A percentile compares a stretch with the other conserved stretches of the same genome.
Evolutionary conservation across 2,113 vertebrate genomes (phyloP).

Genomic region (Oophaga pumilio): DNA sequence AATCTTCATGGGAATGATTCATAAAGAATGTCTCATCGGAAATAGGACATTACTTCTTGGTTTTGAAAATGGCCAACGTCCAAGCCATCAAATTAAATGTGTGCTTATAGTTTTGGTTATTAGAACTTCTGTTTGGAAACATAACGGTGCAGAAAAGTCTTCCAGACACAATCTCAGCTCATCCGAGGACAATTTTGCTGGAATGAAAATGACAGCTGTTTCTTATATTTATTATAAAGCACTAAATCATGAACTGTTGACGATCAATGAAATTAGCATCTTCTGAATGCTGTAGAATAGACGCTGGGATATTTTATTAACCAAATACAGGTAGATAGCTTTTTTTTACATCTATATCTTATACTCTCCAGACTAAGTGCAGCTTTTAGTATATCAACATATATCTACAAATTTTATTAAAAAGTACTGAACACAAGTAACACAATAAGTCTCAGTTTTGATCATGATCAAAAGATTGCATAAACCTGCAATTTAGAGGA

Average conservation of each 20-base stretch:
- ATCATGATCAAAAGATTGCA: neutral
- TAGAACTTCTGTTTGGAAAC: conserved; percentile 55
- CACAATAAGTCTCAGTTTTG: neutral
- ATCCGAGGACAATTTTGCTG: conserved; percentile 32
- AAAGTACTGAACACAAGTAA: neutral
- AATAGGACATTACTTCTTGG: conserved; percentile 33
- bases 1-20: conserved; percentile 24
- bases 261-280: conserved; percentile 39
- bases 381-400: neutral
- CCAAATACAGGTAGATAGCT: neutral
- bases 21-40: conserved; percentile 35
- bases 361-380: neutral
- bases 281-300: neutral
- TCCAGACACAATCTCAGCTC: conserved; percentile 33
- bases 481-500: neutral
- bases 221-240: conserved; percentile 36
- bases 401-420: neutral
- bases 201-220: conserved; percentile 45
- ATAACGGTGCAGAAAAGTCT: conserved; percentile 26
- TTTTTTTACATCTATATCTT: neutral
- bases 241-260: conserved; percentile 36
- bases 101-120: conserved; percentile 43
- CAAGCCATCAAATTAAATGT: conserved; percentile 49
- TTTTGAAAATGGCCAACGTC: conserved; percentile 34
- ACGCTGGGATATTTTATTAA: neutral